Percentiles rank a stretch among this genome's conserved stretches.
These are phyloP conservation scores for Hoplodrina blanda DNA, from an alignment of 2,888 invertebrate species.

Conservation along the genomic window DNA sequence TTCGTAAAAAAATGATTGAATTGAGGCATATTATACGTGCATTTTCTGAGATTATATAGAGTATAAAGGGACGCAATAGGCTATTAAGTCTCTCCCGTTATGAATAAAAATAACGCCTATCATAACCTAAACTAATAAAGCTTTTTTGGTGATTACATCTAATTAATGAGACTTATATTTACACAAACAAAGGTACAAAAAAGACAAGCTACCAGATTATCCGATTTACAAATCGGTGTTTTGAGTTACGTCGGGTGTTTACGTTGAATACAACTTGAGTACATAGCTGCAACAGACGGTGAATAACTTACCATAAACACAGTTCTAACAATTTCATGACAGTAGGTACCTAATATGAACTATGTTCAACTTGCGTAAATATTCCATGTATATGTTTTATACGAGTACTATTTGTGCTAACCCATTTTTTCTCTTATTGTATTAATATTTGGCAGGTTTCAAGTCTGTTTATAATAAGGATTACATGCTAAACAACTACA, in stretches of 20 bases:
- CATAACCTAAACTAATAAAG: slow-evolving; percentile 85
- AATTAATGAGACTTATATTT: slow-evolving; percentile 76
- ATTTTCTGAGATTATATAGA: slow-evolving; percentile 16
- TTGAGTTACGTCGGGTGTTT: slow-evolving; percentile 18
- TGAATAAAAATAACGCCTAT: slow-evolving; percentile 56
- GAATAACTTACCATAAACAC: slow-evolving; percentile 29
- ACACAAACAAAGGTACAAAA: slow-evolving; percentile 64
- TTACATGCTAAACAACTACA: slow-evolving; percentile 57
- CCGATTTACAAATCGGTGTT: slow-evolving; percentile 25
- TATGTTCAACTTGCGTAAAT: slow-evolving; percentile 53
- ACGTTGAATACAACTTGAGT: slow-evolving; percentile 37
- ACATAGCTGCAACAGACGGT: slow-evolving; percentile 27
- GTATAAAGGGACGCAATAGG: slow-evolving; percentile 37
- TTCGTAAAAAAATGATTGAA: neutral
- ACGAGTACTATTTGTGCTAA: slow-evolving; percentile 70
- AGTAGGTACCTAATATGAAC: slow-evolving; percentile 49
- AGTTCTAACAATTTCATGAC: slow-evolving; percentile 32
- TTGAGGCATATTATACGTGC: neutral
- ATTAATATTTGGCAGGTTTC: slow-evolving; percentile 85
- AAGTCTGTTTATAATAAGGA: slow-evolving; percentile 71
- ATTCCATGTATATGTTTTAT: slow-evolving; percentile 46
- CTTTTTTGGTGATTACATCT: slow-evolving; percentile 82
- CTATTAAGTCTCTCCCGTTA: slow-evolving; percentile 58
- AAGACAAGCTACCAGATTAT: slow-evolving; percentile 33
- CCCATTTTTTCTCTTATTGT: slow-evolving; percentile 73